phyloP scores from a whole-genome alignment of 1,140 invertebrate genomes.

The Apis florea region DNA sequence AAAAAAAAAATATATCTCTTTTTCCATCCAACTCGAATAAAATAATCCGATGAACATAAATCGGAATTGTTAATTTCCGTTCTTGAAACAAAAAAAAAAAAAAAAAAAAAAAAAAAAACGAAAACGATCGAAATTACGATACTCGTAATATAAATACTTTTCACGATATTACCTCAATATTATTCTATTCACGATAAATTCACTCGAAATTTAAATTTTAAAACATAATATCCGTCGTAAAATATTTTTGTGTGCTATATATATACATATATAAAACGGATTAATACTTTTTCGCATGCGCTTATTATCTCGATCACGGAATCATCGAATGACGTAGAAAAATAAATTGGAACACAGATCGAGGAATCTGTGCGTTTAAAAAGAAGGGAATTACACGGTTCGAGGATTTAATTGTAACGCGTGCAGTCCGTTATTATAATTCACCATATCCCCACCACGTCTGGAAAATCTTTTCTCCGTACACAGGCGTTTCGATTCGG shows the following conservation, averaged over 20 bases:
- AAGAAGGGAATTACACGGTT: background rate
- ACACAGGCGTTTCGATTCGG: slow-evolving; percentile 53
- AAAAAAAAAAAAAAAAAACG: no score
- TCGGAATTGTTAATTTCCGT: no score
- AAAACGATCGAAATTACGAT: no score
- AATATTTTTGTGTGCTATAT: no score
- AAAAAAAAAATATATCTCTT: no score
- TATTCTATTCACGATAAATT: background rate
- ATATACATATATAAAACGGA: background rate
- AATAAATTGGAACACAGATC: background rate
- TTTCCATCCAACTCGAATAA: no score
- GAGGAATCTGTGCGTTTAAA: background rate
- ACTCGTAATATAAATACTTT: no score
- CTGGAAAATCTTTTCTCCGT: slow-evolving; percentile 42
- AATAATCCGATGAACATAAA: no score
- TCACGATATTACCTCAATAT: no score
- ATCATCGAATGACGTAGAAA: background rate
- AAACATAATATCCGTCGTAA: background rate
- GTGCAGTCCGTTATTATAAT: slow-evolving; percentile 22
- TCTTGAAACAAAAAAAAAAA: no score
- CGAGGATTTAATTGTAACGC: slow-evolving; percentile 29
- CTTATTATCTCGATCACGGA: background rate
- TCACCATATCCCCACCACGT: slow-evolving; percentile 37
- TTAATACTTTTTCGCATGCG: background rate
- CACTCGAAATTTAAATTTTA: background rate